A percentile compares a stretch with the other conserved stretches of the same genome.
Conservation (phyloP, 2,888 invertebrate species). For the Thera obeliscata region DNA sequence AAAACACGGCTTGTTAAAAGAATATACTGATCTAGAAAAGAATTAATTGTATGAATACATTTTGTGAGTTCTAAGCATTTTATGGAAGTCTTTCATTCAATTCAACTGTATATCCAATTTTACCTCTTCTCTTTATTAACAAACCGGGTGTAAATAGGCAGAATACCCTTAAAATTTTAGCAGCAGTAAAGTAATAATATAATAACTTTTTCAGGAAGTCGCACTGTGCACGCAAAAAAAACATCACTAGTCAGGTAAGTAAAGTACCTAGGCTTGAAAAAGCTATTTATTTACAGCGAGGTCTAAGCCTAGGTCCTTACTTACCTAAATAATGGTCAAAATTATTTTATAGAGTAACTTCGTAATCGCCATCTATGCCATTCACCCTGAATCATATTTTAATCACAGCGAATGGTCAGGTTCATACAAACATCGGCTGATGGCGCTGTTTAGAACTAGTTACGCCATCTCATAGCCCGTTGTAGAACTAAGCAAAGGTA, state of each 20-base stretch:
- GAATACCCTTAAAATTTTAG: too few species aligned
- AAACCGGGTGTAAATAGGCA: too few species aligned
- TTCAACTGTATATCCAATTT: neutral
- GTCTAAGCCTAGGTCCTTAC: too few species aligned
- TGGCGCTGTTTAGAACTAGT: constrained; percentile 2
- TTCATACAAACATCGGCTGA: neutral
- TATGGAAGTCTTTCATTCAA: constrained; percentile 5
- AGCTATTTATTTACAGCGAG: too few species aligned
- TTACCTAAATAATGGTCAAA: too few species aligned
- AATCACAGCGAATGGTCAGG: neutral
- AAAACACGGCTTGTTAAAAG: constrained; percentile 43
- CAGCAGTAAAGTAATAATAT: too few species aligned
- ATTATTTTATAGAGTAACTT: neutral
- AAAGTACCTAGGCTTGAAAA: too few species aligned
- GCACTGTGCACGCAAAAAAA: too few species aligned
- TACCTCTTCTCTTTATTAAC: too few species aligned
- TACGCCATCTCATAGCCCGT: constrained; percentile 12
- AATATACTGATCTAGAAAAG: constrained; percentile 19
- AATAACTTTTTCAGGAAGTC: too few species aligned
- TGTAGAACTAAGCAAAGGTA: neutral
- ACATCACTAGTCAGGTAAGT: too few species aligned
- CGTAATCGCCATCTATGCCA: constrained; percentile 12
- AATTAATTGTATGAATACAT: constrained; percentile 6
- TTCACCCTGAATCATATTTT: neutral
- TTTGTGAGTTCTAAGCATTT: constrained; percentile 25